Conservation (phyloP, 2,888 invertebrate species). For the Drosophila nigritarsus region DNA sequence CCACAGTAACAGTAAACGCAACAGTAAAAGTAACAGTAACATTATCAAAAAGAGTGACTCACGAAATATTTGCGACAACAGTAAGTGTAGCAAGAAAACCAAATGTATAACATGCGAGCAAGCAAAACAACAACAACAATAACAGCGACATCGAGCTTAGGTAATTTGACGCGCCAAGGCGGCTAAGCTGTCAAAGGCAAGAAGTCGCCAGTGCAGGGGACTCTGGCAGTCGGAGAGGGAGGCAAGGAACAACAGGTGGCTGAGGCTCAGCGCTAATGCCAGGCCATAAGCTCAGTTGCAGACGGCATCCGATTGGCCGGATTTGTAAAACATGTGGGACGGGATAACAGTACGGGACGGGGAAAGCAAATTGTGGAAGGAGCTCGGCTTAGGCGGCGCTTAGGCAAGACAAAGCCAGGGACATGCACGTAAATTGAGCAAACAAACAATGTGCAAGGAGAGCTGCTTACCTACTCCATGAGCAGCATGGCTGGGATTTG, state of each 20-base stretch:
- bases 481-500: slow-evolving; percentile 31
- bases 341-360: background rate
- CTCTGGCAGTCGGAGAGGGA: background rate
- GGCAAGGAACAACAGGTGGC: slow-evolving; percentile 57
- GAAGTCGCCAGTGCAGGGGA: background rate
- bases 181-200: slow-evolving; percentile 21
- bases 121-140: slow-evolving; percentile 5
- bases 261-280: slow-evolving; percentile 51
- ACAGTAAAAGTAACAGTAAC: slow-evolving; percentile 1
- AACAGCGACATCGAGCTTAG: slow-evolving; percentile 33
- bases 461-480: background rate
- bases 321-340: slow-evolving; percentile 36
- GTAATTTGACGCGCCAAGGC: slow-evolving; percentile 52
- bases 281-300: slow-evolving; percentile 53
- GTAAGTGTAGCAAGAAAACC: background rate
- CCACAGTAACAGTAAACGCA: background rate
- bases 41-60: background rate
- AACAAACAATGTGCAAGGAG: slow-evolving; percentile 34
- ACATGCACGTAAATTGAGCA: slow-evolving; percentile 53
- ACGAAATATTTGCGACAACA: background rate
- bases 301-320: slow-evolving; percentile 59
- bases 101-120: background rate
- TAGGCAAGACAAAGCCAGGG: slow-evolving; percentile 44
- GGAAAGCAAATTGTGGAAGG: background rate
- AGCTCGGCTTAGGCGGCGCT: slow-evolving; percentile 21